Evolutionary conservation across 2,113 vertebrate species (phyloP).

Genomic region (Lethenteron camtschaticum): DNA sequence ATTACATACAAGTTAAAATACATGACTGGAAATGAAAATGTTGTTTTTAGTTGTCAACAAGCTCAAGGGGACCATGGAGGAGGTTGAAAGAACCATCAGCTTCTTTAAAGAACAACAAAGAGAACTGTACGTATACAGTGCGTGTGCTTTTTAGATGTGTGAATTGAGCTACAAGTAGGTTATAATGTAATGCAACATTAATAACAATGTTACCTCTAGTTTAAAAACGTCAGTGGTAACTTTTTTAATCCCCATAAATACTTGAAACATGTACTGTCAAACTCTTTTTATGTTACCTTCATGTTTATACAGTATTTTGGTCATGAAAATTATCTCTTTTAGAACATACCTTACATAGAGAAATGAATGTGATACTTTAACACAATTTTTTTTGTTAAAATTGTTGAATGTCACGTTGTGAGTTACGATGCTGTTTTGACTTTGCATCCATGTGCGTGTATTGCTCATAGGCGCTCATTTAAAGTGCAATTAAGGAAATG

Average conservation of each 20-base stretch:
- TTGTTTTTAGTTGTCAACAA: slow-evolving; percentile 41
- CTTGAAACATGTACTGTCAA: no score
- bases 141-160: no score
- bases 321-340: background rate
- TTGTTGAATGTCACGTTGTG: background rate
- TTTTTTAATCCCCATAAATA: background rate
- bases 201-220: background rate
- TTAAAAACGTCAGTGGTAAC: background rate
- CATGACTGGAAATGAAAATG: background rate
- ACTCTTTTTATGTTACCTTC: no score
- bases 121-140: slow-evolving; percentile 24
- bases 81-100: slow-evolving; percentile 48
- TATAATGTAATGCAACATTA: slow-evolving; percentile 6
- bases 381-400: background rate
- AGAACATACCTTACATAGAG: background rate
- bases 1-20: background rate
- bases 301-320: no score
- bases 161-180: slow-evolving; percentile 7
- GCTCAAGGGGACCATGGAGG: slow-evolving; percentile 58
- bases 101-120: slow-evolving; percentile 50
- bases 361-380: no score
- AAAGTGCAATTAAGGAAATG: background rate
- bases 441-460: background rate
- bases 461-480: background rate
- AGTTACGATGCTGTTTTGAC: background rate